Conservation (phyloP, 2,113 vertebrate species). For the Propithecus coquereli region DNA sequence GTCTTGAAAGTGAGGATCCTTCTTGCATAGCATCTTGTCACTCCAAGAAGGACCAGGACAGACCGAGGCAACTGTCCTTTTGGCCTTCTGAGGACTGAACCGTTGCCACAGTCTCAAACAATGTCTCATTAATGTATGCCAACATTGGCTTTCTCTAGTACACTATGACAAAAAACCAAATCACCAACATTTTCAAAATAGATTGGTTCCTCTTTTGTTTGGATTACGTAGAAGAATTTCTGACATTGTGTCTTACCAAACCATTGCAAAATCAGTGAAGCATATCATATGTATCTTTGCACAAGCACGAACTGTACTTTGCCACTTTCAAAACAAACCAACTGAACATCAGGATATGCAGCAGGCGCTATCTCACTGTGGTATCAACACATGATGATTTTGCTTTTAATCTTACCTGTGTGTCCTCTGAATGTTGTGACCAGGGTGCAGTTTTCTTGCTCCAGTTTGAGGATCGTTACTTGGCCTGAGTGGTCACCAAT, state of each 20-base stretch:
- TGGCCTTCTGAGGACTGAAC: neutral
- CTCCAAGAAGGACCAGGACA: neutral
- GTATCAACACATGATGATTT: neutral
- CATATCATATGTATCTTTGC: neutral
- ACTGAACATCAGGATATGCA: neutral
- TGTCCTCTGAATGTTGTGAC: conserved; percentile 98
- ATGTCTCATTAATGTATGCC: neutral
- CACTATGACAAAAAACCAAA: neutral
- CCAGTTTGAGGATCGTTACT: conserved; percentile 98
- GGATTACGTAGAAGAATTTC: neutral
- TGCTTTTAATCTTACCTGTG: conserved; percentile 86
- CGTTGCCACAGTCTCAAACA: neutral
- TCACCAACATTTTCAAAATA: neutral
- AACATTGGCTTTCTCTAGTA: neutral
- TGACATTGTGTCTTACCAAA: neutral
- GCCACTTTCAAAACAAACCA: neutral
- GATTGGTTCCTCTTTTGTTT: neutral
- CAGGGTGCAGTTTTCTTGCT: conserved; percentile 94
- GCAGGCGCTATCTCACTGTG: accelerated
- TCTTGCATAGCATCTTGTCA: neutral
- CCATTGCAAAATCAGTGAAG: neutral
- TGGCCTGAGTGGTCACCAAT: conserved; percentile 98
- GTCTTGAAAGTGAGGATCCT: neutral
- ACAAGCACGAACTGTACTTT: neutral
- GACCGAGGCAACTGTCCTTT: neutral